phyloP scores from a whole-genome alignment of 2,888 invertebrate species.

The Cremastobaeus sp. region DNA sequence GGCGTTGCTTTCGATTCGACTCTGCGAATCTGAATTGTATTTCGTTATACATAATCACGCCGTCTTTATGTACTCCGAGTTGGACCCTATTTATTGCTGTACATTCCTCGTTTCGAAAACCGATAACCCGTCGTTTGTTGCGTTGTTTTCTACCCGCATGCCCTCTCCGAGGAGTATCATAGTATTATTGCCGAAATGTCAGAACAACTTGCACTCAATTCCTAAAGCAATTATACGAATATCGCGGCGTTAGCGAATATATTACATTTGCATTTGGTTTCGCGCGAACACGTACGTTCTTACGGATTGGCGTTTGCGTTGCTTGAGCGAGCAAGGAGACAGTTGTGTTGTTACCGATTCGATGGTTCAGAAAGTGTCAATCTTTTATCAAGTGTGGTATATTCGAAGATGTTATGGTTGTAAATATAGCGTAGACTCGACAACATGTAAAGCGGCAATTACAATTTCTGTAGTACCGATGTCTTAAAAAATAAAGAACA shows the following conservation, averaged over 20 bases:
- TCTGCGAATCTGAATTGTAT: conserved; percentile 56
- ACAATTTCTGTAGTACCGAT: conserved; percentile 75
- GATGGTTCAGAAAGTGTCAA: conserved; percentile 26
- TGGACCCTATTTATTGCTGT: conserved; percentile 52
- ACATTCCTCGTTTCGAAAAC: conserved; percentile 54
- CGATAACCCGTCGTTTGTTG: not conserved
- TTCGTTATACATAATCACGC: conserved; percentile 30
- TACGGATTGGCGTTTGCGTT: not conserved
- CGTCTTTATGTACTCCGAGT: conserved; percentile 27
- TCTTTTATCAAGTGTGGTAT: conserved; percentile 52
- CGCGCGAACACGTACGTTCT: not conserved
- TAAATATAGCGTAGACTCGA: conserved; percentile 56
- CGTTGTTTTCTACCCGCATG: conserved; percentile 10
- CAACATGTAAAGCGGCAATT: conserved; percentile 70
- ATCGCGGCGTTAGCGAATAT: conserved; percentile 43
- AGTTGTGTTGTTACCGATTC: conserved; percentile 27
- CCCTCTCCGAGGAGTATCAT: conserved; percentile 16
- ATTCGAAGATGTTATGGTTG: conserved; percentile 47
- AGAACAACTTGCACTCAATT: conserved; percentile 38
- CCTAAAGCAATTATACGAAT: conserved; percentile 43
- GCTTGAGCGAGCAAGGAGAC: conserved; percentile 6
- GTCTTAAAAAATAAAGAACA: conserved; percentile 74
- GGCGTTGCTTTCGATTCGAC: conserved; percentile 50
- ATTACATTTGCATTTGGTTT: conserved; percentile 49
- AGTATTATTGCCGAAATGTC: conserved; percentile 36